Percentiles rank a stretch among this genome's conserved stretches.
Evolutionary conservation across 2,113 vertebrate species (phyloP).

Genomic region (Xyliphius kryptos): DNA sequence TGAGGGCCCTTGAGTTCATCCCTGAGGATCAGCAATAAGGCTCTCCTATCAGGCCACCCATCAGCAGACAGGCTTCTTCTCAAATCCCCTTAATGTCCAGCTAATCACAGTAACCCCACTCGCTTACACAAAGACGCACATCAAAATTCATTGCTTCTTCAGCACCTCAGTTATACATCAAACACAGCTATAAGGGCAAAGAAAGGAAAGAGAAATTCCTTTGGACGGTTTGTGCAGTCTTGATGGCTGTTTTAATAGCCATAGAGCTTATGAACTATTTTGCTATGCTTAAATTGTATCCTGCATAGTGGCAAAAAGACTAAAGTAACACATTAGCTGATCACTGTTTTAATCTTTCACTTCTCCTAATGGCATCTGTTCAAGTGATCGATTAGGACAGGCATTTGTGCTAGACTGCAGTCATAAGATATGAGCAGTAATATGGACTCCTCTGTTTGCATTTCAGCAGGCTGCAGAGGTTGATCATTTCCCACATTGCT

Average conservation of each 20-base stretch:
- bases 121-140: constrained; percentile 64
- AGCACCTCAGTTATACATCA: constrained; percentile 46
- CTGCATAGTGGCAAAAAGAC: no score
- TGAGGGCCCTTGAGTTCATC: constrained; percentile 83
- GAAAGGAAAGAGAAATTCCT: constrained; percentile 5
- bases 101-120: constrained; percentile 73
- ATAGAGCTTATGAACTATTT: no score
- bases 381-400: constrained; percentile 46
- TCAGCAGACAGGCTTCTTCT: constrained; percentile 72
- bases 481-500: constrained; percentile 40
- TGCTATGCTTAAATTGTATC: no score
- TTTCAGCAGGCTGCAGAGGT: constrained; percentile 55
- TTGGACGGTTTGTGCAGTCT: no score
- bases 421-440: constrained; percentile 56
- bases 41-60: constrained; percentile 70
- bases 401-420: constrained; percentile 36
- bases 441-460: constrained; percentile 67
- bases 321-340: no score
- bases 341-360: neutral
- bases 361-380: constrained; percentile 50
- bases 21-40: constrained; percentile 78
- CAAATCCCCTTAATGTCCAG: constrained; percentile 73
- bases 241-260: no score
- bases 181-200: constrained; percentile 16
- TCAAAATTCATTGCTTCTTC: constrained; percentile 73